A percentile compares a stretch with the other conserved stretches of the same genome.
Evolutionary conservation across 2,888 invertebrate genomes (phyloP).

Genomic region (Patella depressa): DNA sequence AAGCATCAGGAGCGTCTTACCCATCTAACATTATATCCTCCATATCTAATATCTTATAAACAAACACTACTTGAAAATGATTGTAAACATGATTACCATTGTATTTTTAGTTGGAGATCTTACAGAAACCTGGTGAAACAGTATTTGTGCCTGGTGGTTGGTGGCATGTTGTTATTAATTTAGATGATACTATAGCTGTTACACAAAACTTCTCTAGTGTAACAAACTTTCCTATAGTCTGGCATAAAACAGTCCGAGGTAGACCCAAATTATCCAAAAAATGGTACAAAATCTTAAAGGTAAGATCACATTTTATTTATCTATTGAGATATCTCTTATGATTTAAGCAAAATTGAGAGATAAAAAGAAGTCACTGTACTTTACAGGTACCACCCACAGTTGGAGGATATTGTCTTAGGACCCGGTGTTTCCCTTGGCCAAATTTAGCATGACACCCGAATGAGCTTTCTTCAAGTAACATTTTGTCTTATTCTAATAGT

Average conservation of each 20-base stretch:
- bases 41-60: too few relatives aligned
- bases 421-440: too few relatives aligned
- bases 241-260: slow-evolving; percentile 95
- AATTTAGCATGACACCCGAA: too few relatives aligned
- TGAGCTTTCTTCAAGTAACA: too few relatives aligned
- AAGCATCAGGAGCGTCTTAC: too few relatives aligned
- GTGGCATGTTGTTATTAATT: slow-evolving; percentile 99
- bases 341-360: slow-evolving; percentile 10
- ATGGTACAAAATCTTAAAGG: slow-evolving; percentile 80
- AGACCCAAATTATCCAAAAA: slow-evolving; percentile 95
- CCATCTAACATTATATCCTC: too few relatives aligned
- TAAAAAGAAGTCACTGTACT: not conserved
- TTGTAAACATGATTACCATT: not conserved
- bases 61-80: too few relatives aligned
- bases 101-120: slow-evolving; percentile 83
- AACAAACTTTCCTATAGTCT: slow-evolving; percentile 96
- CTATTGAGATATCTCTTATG: not conserved
- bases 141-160: slow-evolving; percentile 99
- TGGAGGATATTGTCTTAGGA: not conserved
- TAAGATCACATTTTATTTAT: slow-evolving; percentile 45
- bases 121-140: slow-evolving; percentile 96
- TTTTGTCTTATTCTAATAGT: too few relatives aligned
- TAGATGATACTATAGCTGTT: slow-evolving; percentile 95
- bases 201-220: slow-evolving; percentile 94
- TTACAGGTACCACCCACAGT: not conserved